Percentiles rank a stretch among this genome's conserved stretches.
These are phyloP conservation scores for Antigone vipio DNA, from an alignment of 2,113 vertebrate species.

Conservation along the genomic window DNA sequence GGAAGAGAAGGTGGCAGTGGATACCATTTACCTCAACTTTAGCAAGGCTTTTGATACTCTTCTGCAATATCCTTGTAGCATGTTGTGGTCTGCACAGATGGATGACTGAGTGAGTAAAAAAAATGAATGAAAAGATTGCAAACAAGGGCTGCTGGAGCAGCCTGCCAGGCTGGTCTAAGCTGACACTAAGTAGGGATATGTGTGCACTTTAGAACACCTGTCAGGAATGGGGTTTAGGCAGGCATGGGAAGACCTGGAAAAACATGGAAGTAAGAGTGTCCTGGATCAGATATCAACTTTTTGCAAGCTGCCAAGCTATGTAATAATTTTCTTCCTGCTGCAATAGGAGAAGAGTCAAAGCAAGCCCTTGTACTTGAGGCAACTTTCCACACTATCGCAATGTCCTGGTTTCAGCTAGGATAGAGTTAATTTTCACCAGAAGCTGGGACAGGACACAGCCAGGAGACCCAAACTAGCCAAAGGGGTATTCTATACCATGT, in stretches of 20 bases:
- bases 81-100: neutral
- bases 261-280: neutral
- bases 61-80: neutral
- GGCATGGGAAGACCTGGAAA: neutral
- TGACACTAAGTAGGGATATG: neutral
- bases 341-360: neutral
- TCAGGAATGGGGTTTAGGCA: neutral
- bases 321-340: neutral
- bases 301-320: neutral
- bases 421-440: no score
- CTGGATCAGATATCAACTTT: neutral
- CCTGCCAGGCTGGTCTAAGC: neutral
- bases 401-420: no score
- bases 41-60: neutral
- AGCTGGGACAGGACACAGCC: no score
- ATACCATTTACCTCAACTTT: neutral
- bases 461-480: no score
- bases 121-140: rapidly evolving
- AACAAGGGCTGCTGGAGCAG: neutral
- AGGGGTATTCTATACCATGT: no score
- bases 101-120: neutral
- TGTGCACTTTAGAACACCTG: neutral
- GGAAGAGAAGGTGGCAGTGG: neutral
- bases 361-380: neutral
- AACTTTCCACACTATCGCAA: neutral